Conservation (phyloP, 2,113 vertebrate genomes). For the Probosciger aterrimus region DNA sequence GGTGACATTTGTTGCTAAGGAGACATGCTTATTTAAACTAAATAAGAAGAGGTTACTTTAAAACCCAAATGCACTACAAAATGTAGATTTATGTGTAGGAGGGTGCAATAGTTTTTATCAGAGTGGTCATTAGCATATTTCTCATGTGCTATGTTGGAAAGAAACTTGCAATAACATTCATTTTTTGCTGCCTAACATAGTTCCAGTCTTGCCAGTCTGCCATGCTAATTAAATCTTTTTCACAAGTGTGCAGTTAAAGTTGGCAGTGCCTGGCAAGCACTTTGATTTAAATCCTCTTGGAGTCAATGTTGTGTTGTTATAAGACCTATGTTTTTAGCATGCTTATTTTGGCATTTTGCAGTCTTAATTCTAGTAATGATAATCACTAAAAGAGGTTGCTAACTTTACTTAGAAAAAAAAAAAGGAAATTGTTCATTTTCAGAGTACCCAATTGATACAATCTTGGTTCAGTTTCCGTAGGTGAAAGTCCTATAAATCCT, state of each 20-base stretch:
- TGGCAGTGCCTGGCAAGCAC: neutral
- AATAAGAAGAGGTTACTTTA: slow-evolving; percentile 23
- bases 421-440: neutral
- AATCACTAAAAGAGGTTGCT: neutral
- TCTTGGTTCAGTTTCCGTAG: neutral
- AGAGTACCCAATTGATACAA: neutral
- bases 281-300: slow-evolving; percentile 45
- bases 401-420: neutral
- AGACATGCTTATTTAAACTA: slow-evolving; percentile 24
- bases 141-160: neutral
- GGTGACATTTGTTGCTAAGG: slow-evolving; percentile 35
- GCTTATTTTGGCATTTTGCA: slow-evolving; percentile 16
- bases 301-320: slow-evolving; percentile 5
- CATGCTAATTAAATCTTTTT: slow-evolving; percentile 30
- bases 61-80: slow-evolving; percentile 23
- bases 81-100: neutral
- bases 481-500: neutral
- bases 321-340: neutral
- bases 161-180: neutral
- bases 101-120: neutral
- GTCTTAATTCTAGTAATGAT: neutral
- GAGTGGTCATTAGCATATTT: slow-evolving; percentile 4
- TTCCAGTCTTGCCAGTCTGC: neutral
- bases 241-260: slow-evolving; percentile 16
- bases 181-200: neutral